Percentiles rank a stretch among this genome's conserved stretches.
These are phyloP conservation scores for Camptogramma bilineatum DNA, from an alignment of 2,888 invertebrate genomes.

Conservation along the genomic window DNA sequence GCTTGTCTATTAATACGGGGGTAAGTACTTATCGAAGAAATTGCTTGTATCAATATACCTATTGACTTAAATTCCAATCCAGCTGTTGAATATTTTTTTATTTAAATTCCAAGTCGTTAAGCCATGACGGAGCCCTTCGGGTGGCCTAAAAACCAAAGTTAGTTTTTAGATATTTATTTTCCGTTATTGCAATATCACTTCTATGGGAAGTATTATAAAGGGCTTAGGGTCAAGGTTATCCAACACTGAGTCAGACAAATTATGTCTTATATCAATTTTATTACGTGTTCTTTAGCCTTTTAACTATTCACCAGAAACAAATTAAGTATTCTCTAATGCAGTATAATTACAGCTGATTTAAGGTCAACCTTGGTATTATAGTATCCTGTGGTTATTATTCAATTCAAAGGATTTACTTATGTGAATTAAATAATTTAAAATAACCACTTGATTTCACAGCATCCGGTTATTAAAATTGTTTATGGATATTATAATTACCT, in stretches of 20 bases:
- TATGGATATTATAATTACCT: constrained; percentile 9
- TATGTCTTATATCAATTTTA: neutral
- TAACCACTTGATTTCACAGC: constrained; percentile 12
- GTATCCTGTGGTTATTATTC: neutral
- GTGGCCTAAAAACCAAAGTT: too few species aligned
- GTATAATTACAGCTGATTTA: constrained; percentile 8
- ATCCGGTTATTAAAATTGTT: constrained; percentile 28
- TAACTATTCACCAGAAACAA: neutral
- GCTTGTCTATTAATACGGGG: too few species aligned
- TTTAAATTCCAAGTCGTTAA: too few species aligned
- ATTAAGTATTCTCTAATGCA: constrained; percentile 5
- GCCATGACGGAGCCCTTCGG: too few species aligned
- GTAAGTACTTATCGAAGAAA: too few species aligned
- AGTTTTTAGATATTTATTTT: too few species aligned
- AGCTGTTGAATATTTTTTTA: too few species aligned
- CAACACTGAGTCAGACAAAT: constrained; percentile 8
- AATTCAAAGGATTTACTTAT: neutral
- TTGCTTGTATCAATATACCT: too few species aligned
- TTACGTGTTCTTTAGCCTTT: neutral
- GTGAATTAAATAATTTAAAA: neutral
- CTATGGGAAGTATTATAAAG: too few species aligned
- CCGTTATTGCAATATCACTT: too few species aligned
- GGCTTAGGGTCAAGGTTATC: neutral
- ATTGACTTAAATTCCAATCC: too few species aligned
- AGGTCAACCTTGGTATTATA: constrained; percentile 4